Evolutionary conservation across 1,140 invertebrate genomes (phyloP).

Genomic region (Ridgeia piscesae): DNA sequence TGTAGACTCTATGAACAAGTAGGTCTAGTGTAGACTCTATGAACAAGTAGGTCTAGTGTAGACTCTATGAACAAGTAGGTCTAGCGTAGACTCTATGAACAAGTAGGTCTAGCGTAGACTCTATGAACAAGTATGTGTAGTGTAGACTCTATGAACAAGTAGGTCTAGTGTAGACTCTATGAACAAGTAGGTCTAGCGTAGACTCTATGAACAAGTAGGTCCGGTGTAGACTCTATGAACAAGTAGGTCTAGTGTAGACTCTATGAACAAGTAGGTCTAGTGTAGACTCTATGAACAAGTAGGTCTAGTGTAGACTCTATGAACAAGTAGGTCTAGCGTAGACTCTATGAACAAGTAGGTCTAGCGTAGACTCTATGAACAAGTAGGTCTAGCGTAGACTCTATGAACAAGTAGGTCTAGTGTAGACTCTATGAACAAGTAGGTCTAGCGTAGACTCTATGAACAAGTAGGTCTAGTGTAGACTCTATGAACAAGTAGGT

Average conservation of each 20-base stretch:
- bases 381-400: constrained; percentile 64
- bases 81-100: constrained; percentile 79
- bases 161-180: constrained; percentile 52
- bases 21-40: constrained; percentile 69
- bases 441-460: constrained; percentile 52
- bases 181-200: too few species aligned
- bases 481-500: constrained; percentile 89
- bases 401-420: too few species aligned
- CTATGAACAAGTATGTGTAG: too few species aligned
- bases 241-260: constrained; percentile 61
- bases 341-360: too few species aligned
- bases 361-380: constrained; percentile 79
- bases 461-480: too few species aligned
- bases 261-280: constrained; percentile 79
- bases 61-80: too few species aligned
- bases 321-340: constrained; percentile 72
- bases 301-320: constrained; percentile 69
- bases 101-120: constrained; percentile 64
- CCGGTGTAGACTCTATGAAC: background rate
- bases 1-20: background rate
- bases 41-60: constrained; percentile 72
- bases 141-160: constrained; percentile 88
- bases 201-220: constrained; percentile 89
- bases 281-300: background rate
- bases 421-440: constrained; percentile 88